phyloP scores from a whole-genome alignment of 2,113 vertebrate genomes.

The Pedetes capensis region DNA sequence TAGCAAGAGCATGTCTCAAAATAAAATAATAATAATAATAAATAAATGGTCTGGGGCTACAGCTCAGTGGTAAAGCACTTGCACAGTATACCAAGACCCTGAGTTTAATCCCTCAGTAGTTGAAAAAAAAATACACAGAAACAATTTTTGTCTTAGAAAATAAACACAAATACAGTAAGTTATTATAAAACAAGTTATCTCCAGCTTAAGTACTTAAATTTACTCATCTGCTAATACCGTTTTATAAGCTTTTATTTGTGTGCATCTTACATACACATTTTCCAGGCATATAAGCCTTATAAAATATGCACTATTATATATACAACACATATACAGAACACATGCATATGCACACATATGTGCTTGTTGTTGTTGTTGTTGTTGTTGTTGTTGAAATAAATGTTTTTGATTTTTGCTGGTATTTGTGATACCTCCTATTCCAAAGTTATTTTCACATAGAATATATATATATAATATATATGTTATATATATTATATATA shows the following conservation, averaged over 20 bases:
- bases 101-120: no score
- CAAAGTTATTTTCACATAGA: background rate
- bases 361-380: no score
- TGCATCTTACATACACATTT: background rate
- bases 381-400: background rate
- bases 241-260: background rate
- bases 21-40: no score
- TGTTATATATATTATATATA: no score
- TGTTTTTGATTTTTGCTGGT: background rate
- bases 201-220: background rate
- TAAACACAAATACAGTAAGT: background rate
- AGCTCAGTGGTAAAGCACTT: no score
- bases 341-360: background rate
- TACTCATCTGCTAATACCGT: background rate
- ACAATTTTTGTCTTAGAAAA: background rate
- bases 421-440: background rate
- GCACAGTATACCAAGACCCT: no score
- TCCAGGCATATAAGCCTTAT: background rate
- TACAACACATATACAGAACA: background rate
- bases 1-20: no score
- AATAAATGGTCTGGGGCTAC: no score
- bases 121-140: background rate
- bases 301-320: background rate
- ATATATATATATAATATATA: no score
- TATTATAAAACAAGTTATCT: background rate